phyloP scores from a whole-genome alignment of 2,888 invertebrate genomes.

The Plutella xylostella region DNA sequence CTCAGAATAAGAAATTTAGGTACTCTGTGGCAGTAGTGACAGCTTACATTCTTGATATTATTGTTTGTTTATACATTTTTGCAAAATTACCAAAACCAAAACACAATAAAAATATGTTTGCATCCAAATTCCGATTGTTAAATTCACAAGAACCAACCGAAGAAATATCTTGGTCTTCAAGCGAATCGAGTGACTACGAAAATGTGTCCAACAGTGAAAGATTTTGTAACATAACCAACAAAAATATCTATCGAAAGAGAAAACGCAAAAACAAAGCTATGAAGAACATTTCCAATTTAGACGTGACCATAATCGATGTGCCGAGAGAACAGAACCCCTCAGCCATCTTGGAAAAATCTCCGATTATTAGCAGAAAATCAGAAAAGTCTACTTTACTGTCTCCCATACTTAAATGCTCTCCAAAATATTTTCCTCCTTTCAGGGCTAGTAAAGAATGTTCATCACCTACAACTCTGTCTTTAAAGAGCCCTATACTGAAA shows the following conservation, averaged over 20 bases:
- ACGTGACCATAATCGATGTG: conserved; percentile 33
- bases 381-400: conserved; percentile 1
- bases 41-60: neutral
- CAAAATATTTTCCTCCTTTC: neutral
- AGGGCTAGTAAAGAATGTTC: neutral
- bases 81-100: neutral
- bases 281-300: conserved; percentile 39
- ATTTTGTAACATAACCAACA: conserved; percentile 19
- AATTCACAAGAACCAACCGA: conserved; percentile 45
- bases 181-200: conserved; percentile 50
- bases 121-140: conserved; percentile 37
- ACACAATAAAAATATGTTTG: conserved; percentile 23
- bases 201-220: conserved; percentile 23
- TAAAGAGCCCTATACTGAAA: conserved; percentile 39
- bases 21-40: neutral
- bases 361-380: conserved; percentile 21
- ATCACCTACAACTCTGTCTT: conserved; percentile 10
- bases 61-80: neutral
- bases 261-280: conserved; percentile 37
- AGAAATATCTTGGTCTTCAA: conserved; percentile 50
- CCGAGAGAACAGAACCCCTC: conserved; percentile 17
- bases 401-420: neutral
- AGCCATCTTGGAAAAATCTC: conserved; percentile 22
- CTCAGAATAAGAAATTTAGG: neutral
- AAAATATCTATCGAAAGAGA: conserved; percentile 28